Base-by-base conservation (phyloP, 2,888 invertebrate species). In the Pardosa pseudoannulata region DNA sequence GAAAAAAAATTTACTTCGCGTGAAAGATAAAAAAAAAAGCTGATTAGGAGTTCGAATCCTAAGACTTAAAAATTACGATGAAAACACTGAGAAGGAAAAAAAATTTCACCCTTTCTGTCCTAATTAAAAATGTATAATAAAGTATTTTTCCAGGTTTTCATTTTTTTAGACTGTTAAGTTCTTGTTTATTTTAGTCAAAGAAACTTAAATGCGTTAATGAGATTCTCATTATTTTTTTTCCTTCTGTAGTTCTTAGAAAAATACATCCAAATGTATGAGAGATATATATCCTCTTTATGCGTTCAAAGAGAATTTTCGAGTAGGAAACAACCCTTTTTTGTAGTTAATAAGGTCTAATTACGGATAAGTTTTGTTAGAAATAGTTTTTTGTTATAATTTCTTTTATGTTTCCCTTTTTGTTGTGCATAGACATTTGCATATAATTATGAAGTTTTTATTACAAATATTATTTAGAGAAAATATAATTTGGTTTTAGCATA, bases 121-220 rank as follows among this genome's bases (percentile, higher is more conserved):
- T 46, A 46, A 46, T 46, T 46, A 46, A 46, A 46, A 46, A 46
- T 46, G 41, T 13, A 46, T 46, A 46, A 46, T 46, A 46, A 46
- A 46, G 41, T 13, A 46, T 46, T 11, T 46, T 46, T 16, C 9
- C 41, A 13, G 16, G 41, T 46, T 46, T 46, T 46, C 16, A 2
- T 46, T 46, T 46, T 46, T 11, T 46, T 46, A 16, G 16, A 46
- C 41, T 46, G 16, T 46, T 46, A 2, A 2, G 16, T 46, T 46
- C 16, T 46, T 46, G 41, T 46, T 46, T 46, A 46, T 46, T 46
- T 46, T 46, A 46, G 6, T 16, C 41, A 13, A 46, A 46, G 41
- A 5, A 46, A 9, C 13, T 13, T 13, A 46, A 46, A 16, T 46
- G 16, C 16, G 2, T 46, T 46, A 46, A 46, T 46, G 41, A 46